Percentiles rank a stretch among this genome's conserved stretches.
phyloP scores from a whole-genome alignment of 1,140 invertebrate species.

The Polypedilum vanderplanki region DNA sequence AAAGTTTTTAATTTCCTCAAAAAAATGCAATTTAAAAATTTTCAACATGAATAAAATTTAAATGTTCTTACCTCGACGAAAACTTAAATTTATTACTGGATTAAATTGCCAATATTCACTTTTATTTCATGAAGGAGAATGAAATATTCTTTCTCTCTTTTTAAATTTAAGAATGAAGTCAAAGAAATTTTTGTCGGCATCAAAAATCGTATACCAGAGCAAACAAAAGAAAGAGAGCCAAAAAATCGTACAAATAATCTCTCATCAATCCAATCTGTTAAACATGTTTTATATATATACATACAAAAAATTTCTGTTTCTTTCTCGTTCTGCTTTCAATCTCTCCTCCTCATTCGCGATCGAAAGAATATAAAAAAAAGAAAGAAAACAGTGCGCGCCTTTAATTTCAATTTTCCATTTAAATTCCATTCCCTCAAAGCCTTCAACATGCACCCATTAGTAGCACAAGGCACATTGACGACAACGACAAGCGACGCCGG shows the following conservation, averaged over 20 bases:
- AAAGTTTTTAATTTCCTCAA: too few species aligned
- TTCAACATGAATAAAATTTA: too few species aligned
- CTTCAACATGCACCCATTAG: constrained; percentile 19
- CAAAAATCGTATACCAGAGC: neutral
- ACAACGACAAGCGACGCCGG: neutral
- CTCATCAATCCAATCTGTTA: constrained; percentile 26
- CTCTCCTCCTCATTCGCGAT: neutral
- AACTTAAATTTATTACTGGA: constrained; percentile 7
- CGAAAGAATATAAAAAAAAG: neutral
- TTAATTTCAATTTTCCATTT: constrained; percentile 27
- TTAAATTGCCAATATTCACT: constrained; percentile 1
- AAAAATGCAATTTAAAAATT: too few species aligned
- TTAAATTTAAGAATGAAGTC: neutral
- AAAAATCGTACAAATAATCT: constrained; percentile 19
- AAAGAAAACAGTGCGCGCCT: constrained; percentile 1
- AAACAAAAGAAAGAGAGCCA: too few species aligned
- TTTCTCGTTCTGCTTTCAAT: neutral
- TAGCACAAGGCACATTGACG: neutral
- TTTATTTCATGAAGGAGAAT: neutral
- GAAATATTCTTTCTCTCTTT: neutral
- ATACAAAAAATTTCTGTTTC: neutral
- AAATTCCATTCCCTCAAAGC: constrained; percentile 16
- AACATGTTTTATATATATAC: neutral
- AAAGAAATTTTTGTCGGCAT: constrained; percentile 22
- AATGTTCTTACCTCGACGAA: too few species aligned